A percentile compares a stretch with the other conserved stretches of the same genome.
Conservation (phyloP, 2,888 invertebrate species). For the Drosophila lacicola region DNA sequence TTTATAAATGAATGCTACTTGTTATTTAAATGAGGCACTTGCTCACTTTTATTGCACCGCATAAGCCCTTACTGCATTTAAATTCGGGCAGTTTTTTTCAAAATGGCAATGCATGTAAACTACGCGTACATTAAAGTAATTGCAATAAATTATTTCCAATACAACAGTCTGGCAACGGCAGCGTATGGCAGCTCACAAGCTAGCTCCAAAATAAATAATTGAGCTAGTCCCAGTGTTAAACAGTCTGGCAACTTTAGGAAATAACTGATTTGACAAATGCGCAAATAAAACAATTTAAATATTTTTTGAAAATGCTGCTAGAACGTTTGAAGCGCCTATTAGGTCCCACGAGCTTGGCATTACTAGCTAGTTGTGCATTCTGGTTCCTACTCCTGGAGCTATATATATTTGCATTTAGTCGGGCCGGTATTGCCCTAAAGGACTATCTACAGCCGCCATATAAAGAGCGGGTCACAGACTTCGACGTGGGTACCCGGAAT, state of each 20-base stretch:
- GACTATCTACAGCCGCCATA: constrained; percentile 42
- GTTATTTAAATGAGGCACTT: no score
- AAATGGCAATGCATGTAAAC: no score
- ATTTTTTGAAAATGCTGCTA: constrained; percentile 1
- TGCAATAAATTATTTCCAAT: no score
- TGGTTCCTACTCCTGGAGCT: constrained; percentile 16
- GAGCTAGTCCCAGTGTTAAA: not conserved
- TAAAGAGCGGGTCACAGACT: constrained; percentile 18
- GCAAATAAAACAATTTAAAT: not conserved
- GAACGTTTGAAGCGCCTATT: not conserved
- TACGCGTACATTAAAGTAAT: no score
- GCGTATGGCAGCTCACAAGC: not conserved
- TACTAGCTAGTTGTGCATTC: not conserved
- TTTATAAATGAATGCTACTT: no score
- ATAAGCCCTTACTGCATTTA: no score
- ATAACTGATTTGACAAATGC: constrained; percentile 5
- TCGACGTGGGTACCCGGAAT: constrained; percentile 26
- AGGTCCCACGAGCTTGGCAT: not conserved
- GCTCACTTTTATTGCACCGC: no score
- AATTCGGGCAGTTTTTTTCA: no score
- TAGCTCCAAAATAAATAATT: not conserved
- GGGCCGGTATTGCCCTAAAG: not conserved
- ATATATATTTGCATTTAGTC: not conserved
- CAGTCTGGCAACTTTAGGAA: constrained; percentile 20
- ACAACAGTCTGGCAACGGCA: not conserved